Evolutionary conservation across 2,888 invertebrate species (phyloP), one percentile per base, ranked within the genome.

Genomic region (Noctua janthina): DNA sequence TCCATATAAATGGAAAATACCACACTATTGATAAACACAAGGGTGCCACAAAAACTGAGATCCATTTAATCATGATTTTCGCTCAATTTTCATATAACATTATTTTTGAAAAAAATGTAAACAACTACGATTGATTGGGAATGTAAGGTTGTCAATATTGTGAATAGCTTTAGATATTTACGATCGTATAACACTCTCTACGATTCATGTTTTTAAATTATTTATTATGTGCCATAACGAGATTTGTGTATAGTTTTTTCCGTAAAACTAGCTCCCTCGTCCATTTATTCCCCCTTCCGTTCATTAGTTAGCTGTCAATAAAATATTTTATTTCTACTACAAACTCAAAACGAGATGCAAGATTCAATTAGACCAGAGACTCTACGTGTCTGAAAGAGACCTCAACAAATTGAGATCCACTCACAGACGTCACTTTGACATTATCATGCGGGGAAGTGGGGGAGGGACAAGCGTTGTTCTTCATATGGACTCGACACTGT

Each of bases 1-100:
- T 92, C 94, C 94, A 94, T 77, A 94, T 66, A 70, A 92, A 82
- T 71, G 96, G 95, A 81, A 94, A 94, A 91, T 93, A 95, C 94
- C 94, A 96, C 75, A 94, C 86, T 76, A 94, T 78, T 76, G 93
- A 90, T 46, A 95, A 85, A 87, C 91, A 92, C 77, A 96, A 81
- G 54, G 96, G 95, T 56, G 90, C 83, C 84, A 91, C 79, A 85
- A 91, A 84, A 85, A 94, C 88, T 83, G 92, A 70, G 85, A 94
- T 88, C 94, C 94, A 95, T 92, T 92, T 94, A 77, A 90, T 92
- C 94, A 95, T 95, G 88, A 87, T 94, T 91, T 92, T 82, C 79
- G 81, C 69, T 74, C 66, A 82, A 84, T 83, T 79, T 78, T 82
- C 86, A 23, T 73, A 46, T 66, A 81, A 88, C 87, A 88, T 90